Base-by-base conservation (phyloP, 2,113 vertebrate genomes). In the Labeo rohita region DNA sequence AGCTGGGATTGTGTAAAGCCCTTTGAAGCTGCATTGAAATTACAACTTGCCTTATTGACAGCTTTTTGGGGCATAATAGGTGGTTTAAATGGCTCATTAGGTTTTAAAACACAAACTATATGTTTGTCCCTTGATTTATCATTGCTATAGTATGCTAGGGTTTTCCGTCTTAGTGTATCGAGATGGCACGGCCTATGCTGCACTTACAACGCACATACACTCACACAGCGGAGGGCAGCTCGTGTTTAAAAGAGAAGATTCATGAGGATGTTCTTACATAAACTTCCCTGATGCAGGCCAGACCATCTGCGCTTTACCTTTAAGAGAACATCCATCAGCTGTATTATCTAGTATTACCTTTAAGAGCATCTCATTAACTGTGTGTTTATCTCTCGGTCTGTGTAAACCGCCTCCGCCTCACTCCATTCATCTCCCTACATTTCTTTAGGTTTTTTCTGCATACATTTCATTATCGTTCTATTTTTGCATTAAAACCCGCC, bases 181-280 rank as follows among this genome's bases (percentile, higher is more conserved):
- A 34, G 61, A 61, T 63, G 43, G 43, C 16, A 47, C n/a, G 18
- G 15, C 65, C 10, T 81, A 63, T 47, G n/a, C 16, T n/a, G 8
- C 47, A 79, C 28, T 70, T 61, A 66, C 43, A 43, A 4, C 9
- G 10, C 68, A 59, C 52, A n/a, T 52, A 65, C 78, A 34, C 43
- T 49, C 3, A 34, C n/a, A 21, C n/a, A 70, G 52, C 36, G 4
- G 23, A 52, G 39, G 54, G 34, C 39, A 34, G 43, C 75, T 56
- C 16, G 16, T 86, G 80, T 88, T 88, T 83, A 84, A 80, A 86
- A 86, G 45, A 88, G 10, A 52, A 84, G 82, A 89, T 80, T 81
- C 15, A 86, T 87, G 77, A 8, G 61, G 49, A 45, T 52, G 76
- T 72, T 84, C 70, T 61, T 87, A 74, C 79, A 70, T 89, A 84